Base-by-base conservation (phyloP, 2,888 invertebrate genomes). In the Scelioninae gen. 2 region DNA sequence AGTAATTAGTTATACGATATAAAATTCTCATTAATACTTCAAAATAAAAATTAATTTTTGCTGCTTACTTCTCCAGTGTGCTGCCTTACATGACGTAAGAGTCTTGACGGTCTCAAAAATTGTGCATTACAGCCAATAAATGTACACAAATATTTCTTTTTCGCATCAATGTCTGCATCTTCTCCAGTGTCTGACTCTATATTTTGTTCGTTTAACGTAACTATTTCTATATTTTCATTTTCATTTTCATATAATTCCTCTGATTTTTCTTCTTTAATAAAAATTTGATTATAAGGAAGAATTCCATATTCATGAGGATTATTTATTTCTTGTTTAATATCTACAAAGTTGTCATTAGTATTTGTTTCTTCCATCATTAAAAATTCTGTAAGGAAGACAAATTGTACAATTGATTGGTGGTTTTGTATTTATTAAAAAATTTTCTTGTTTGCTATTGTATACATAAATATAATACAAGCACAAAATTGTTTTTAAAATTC, bases 41-140 rank as follows among this genome's bases (percentile, higher is more conserved):
- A n/a, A n/a, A 25, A 31, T 31, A 31, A 9, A 31, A 31, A 31
- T 22, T 55, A 41, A n/a, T n/a, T 37, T 10, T 25, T 33, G 2
- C 18, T 33, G 7, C n/a, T 16, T 46, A 68, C 68, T 33, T 63
- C 63, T 55, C 63, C 70, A 18, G 61, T 70, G 9, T 70, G 70
- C 15, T 48, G 55, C 22, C 70, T 28, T 18, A 18, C 25, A 35
- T 70, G 70, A 13, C 70, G 22, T 13, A 61, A 28, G n/a, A 70
- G 35, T 5, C 70, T 55, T 9, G 70, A 70, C n/a, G 63, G 70
- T 25, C 70, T 70, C 11, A 70, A 43, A 63, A 70, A 70, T 13
- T 55, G 41, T 13, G 70, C 61, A 33, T 39, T 33, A 3, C 70
- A 70, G n/a, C 18, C 50, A 10, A 41, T 25, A 33, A 57, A 63